phyloP scores from a whole-genome alignment of 2,113 vertebrate genomes.

The Pollachius pollachius region DNA sequence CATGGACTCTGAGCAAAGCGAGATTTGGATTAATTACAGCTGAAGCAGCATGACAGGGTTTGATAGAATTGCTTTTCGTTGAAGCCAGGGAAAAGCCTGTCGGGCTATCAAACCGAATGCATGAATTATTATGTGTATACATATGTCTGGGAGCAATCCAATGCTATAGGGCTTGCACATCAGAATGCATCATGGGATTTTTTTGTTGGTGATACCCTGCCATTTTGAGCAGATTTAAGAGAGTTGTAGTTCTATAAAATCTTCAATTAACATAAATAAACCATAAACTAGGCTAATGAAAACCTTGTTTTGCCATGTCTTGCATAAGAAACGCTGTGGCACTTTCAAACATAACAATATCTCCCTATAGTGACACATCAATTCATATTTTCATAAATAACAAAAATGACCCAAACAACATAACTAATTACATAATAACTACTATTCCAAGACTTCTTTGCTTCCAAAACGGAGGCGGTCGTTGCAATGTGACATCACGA shows the following conservation, averaged over 20 bases:
- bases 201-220: neutral
- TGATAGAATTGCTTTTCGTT: constrained; percentile 63
- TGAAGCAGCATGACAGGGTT: constrained; percentile 47
- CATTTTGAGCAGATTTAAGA: no score
- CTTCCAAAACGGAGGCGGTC: neutral
- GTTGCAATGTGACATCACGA: neutral
- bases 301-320: no score
- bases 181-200: neutral
- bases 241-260: no score
- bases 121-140: constrained; percentile 42
- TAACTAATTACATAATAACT: no score
- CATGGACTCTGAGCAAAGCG: constrained; percentile 6
- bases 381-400: no score
- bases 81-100: constrained; percentile 54
- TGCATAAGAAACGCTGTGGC: no score
- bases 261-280: no score
- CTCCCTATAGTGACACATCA: no score
- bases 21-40: constrained; percentile 32
- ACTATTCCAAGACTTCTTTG: no score
- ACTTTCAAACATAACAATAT: no score
- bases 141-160: constrained; percentile 38
- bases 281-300: no score
- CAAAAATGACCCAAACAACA: no score
- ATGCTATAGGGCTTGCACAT: constrained; percentile 1
- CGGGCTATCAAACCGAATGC: constrained; percentile 59